Base-by-base conservation (phyloP, 1,140 invertebrate species). In the Tribolium madens region DNA sequence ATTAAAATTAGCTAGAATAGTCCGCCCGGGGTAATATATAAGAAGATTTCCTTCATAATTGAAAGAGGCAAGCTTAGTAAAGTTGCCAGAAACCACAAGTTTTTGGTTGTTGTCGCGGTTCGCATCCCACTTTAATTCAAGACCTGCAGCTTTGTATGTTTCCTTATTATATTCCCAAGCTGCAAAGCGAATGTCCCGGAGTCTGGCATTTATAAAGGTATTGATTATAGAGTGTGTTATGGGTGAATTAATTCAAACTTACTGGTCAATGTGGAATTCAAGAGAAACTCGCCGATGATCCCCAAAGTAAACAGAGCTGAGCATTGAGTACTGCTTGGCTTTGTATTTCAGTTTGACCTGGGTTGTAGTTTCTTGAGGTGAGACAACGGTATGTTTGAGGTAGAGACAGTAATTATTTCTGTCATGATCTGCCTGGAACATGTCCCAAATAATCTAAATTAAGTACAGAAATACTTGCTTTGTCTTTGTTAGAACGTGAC, bases 121-220 rank as follows among this genome's bases (percentile, higher is more conserved):
- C 0, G 92, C 92, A 81, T 95, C 93, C 93, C 93, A 95, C 80
- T 94, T 94, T 0, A 95, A 81, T 74, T 93, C 92, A 0, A 93
- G 84, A 0, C 90, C 91, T 2, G 91, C 85, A 68, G 91, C 90
- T 81, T 93, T 93, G 12, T 88, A 88, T 13, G 86, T 82, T 0
- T 86, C 83, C 15, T 89, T 88, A 74, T 90, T 89, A 3, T 90
- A 86, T 0, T 89, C 88, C 21, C 88, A 89, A 60, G 91, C 84
- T 0, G 89, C 88, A 12, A 95, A 81, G 76, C 92, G 90, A n/a
- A 95, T 86, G 83, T 95, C 93, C 50, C 93, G 88, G 75, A 92
- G 87, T 82, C 92, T 93, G 82, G 46, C 31, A 31, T 31, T 50
- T 15, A 72, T 72, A 72, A 72, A 72, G 57, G 50, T 31, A 72